A percentile compares a stretch with the other conserved stretches of the same genome.
These are phyloP conservation scores for Eubasilissa splendida DNA, from an alignment of 2,888 invertebrate genomes.

Conservation along the genomic window DNA sequence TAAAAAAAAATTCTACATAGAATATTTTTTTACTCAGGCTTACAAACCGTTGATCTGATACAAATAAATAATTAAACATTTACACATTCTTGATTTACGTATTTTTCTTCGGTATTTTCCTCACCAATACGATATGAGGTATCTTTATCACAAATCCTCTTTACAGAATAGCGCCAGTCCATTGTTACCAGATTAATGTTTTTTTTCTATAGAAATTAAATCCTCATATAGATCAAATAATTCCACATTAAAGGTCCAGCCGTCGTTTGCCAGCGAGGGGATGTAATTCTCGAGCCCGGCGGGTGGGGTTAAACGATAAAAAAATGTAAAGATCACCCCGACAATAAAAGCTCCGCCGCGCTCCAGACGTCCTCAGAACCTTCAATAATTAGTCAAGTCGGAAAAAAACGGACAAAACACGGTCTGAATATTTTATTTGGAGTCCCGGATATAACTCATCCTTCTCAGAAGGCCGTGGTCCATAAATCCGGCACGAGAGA, in stretches of 20 bases:
- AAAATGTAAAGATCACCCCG: not conserved
- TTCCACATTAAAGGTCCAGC: not conserved
- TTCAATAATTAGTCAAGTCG: constrained; percentile 29
- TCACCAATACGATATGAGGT: not conserved
- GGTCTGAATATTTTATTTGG: constrained; percentile 33
- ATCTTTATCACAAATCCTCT: not conserved
- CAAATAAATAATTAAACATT: not conserved
- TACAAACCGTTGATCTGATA: too few species aligned
- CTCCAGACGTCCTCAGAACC: constrained; percentile 27
- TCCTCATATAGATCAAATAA: constrained; percentile 28
- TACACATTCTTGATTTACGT: not conserved
- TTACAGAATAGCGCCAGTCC: not conserved
- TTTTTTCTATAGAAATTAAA: constrained; percentile 17
- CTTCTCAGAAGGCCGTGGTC: constrained; percentile 35
- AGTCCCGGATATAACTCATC: constrained; percentile 36
- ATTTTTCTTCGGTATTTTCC: not conserved
- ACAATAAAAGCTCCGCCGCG: not conserved
- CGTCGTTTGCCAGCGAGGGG: not conserved
- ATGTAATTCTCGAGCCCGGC: not conserved
- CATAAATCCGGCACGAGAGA: constrained; percentile 52
- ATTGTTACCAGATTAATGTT: not conserved
- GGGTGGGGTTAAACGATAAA: not conserved
- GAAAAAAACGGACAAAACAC: constrained; percentile 35
- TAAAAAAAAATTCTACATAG: too few species aligned
- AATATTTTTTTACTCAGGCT: too few species aligned